A percentile compares a stretch with the other conserved stretches of the same genome.
Conservation (phyloP, 2,888 invertebrate species). For the Andricus curvator region DNA sequence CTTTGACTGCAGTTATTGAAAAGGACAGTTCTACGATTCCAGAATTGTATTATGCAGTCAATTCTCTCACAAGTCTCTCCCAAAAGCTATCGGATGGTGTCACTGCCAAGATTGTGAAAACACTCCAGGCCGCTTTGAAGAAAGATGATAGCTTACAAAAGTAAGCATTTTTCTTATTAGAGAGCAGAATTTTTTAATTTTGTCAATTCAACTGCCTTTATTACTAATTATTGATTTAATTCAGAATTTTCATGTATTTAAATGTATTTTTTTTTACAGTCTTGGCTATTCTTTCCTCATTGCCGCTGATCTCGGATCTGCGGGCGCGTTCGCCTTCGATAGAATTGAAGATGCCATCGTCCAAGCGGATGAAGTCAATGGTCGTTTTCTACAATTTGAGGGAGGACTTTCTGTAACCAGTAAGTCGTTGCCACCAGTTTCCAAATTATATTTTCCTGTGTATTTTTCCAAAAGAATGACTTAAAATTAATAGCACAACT, state of each 20-base stretch:
- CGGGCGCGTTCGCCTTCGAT: slow-evolving; percentile 84
- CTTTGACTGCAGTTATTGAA: slow-evolving; percentile 81
- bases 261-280: slow-evolving; percentile 78
- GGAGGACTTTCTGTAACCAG: slow-evolving; percentile 90
- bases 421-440: slow-evolving; percentile 59
- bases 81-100: slow-evolving; percentile 81
- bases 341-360: slow-evolving; percentile 95
- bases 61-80: slow-evolving; percentile 84
- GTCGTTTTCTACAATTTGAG: slow-evolving; percentile 93
- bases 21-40: slow-evolving; percentile 84
- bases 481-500: background rate
- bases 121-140: slow-evolving; percentile 87
- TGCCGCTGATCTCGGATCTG: slow-evolving; percentile 86
- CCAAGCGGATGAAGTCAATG: slow-evolving; percentile 97
- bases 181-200: background rate
- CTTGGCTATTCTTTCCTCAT: slow-evolving; percentile 91
- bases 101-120: slow-evolving; percentile 85
- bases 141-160: slow-evolving; percentile 90
- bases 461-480: slow-evolving; percentile 6
- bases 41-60: slow-evolving; percentile 88
- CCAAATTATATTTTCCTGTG: background rate
- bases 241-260: too few species aligned
- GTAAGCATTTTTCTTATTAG: slow-evolving; percentile 76
- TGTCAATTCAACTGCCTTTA: too few species aligned
- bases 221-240: too few species aligned